Evolutionary conservation across 2,888 invertebrate genomes (phyloP), one percentile per base, ranked within the genome.

Genomic region (Synergus umbraculus): DNA sequence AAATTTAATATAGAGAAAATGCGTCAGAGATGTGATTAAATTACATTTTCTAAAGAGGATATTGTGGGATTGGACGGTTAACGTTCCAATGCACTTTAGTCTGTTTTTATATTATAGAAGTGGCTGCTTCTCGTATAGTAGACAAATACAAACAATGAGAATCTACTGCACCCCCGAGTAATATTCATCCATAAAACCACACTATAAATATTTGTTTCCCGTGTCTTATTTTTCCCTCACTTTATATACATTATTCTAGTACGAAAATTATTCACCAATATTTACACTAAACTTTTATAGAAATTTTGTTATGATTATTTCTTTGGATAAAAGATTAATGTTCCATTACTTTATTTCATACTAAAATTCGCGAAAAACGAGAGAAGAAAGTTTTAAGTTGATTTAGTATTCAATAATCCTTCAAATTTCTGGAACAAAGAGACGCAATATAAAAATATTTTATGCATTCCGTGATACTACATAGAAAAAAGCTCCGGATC

Each of bases 11-110:
- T 29, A 37, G 10, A n/a, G 73, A 41, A 54, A 73, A 73, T 41
- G 29, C 54, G 18, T 73, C 18, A 18, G 18, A 73, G 12, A 37
- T 49, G 49, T 54, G 73, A 73, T 73, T 73, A 73, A 73, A 73
- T 73, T 73, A 58, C 37, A 41, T 73, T 73, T 73, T 5, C 37
- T 41, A 37, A 54, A 54, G 73, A 73, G n/a, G 73, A 29, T 73
- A 73, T 73, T 41, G 54, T 54, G 49, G n/a, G 15, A 69, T 37
- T 49, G 29, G 73, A n/a, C 12, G 73, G 54, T 41, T 73, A 73
- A 73, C 54, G 73, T 73, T n/a, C 73, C 54, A 73, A 73, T 73
- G 73, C 73, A 73, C 73, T 73, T 54, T 41, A 73, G n/a, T 73
- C 18, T 73, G 49, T 73, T 73, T 73, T 58, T 54, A 54, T 41